Percentiles rank a stretch among this genome's conserved stretches.
Conservation (phyloP, 2,888 invertebrate genomes). For the Cheilosia soror region DNA sequence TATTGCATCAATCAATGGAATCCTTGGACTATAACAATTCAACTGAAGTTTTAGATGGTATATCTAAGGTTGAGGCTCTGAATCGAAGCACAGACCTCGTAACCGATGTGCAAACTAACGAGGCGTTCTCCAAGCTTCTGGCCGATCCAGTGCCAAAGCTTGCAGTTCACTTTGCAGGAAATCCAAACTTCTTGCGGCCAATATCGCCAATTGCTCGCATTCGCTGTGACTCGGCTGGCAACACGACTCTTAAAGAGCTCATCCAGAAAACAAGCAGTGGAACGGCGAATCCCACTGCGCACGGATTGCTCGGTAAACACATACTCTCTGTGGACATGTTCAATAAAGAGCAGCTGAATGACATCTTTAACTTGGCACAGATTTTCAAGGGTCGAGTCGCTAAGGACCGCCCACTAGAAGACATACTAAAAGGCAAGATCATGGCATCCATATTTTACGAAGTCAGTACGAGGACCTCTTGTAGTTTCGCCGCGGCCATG, state of each 20-base stretch:
- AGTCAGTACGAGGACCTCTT: conserved; percentile 97
- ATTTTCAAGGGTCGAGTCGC: conserved; percentile 91
- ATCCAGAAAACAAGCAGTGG: conserved; percentile 83
- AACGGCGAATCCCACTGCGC: conserved; percentile 82
- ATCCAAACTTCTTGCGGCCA: conserved; percentile 85
- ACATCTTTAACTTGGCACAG: conserved; percentile 97
- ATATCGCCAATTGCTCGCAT: conserved; percentile 84
- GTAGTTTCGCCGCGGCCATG: conserved; percentile 99
- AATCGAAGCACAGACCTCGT: conserved; percentile 78
- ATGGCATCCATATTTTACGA: conserved; percentile 99
- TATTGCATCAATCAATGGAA: conserved; percentile 86
- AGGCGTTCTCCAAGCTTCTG: conserved; percentile 84
- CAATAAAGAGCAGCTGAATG: conserved; percentile 94
- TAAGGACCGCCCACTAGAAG: conserved; percentile 93
- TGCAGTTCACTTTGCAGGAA: conserved; percentile 87
- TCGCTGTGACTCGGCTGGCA: conserved; percentile 86
- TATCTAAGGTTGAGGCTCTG: conserved; percentile 52
- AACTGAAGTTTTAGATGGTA: conserved; percentile 74
- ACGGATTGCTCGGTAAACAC: conserved; percentile 88
- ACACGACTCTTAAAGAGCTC: conserved; percentile 83
- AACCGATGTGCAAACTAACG: conserved; percentile 85
- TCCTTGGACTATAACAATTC: conserved; percentile 81
- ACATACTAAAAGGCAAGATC: conserved; percentile 94
- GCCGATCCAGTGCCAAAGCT: conserved; percentile 82
- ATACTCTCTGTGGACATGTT: conserved; percentile 94